Evolutionary conservation across 2,113 vertebrate species (phyloP), one percentile per base, ranked within the genome.

Genomic region (Seriola aureovittata): DNA sequence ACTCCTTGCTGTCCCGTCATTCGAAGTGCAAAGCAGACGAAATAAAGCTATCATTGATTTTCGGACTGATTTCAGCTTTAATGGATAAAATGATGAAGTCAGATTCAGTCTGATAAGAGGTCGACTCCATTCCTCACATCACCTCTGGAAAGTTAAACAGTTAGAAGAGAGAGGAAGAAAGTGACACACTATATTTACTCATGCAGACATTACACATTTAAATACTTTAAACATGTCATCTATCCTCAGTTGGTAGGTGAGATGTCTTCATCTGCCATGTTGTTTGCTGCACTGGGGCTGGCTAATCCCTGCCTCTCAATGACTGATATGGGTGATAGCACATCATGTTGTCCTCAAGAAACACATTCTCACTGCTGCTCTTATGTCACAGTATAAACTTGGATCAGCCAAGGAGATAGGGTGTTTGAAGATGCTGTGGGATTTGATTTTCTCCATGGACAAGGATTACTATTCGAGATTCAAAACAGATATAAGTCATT

Each of bases 21-120:
- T 55, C 50, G 36, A 58, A 80, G 71, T 71, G 60, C 36, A 5
- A 40, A 74, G 19, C 19, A 55, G 57, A 74, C 38, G 32, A 2
- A 72, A 55, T 67, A 21, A 77, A 65, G 75, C 29, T 4, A 21
- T 48, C 54, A 75, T 69, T 66, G 78, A 82, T 89, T 89, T 78
- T 83, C n/a, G 63, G 62, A 68, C 74, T 34, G 65, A 81, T 89
- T 89, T 78, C 78, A 73, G 50, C 42, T 75, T 85, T 80, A 84
- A 77, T 88, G 72, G 73, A 71, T 59, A 36, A 79, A 85, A 76
- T 50, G 66, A 71, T 23, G 69, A 73, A 78, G 75, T 40, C 60
- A 5, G 75, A 78, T 80, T 75, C 21, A 8, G 5, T 34, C 82
- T 70, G 32, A 85, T 70, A 25, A 71, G 52, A 75, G 54, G 59